Base-by-base conservation (phyloP, 2,797 vertebrate genomes). In the Sebastolobus altivelis region DNA sequence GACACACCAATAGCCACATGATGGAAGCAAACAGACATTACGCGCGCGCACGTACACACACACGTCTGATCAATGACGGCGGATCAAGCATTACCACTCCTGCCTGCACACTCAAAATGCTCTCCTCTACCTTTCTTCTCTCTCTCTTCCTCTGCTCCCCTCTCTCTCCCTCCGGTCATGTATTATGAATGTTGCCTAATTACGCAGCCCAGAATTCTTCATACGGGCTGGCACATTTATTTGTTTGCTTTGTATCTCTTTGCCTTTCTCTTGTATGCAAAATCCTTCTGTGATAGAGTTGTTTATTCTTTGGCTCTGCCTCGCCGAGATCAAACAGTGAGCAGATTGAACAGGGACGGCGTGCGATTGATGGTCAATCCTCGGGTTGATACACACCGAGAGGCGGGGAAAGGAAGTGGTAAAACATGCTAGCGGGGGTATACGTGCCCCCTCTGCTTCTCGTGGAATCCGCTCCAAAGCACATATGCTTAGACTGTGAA, bases 171-270 rank as follows among this genome's bases (percentile, higher is more conserved):
- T 77, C 58, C 25, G 78, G 90, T 94, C 93, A 95, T 95, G 93
- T 93, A 92, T 94, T 94, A 95, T 96, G 93, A 95, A 96, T 94
- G 90, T 90, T 82, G 81, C 88, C 91, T 95, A 94, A 96, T 96
- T 96, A 94, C 91, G 66, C 88, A 80, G 88, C 91, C 89, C 85
- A 76, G 88, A 89, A 91, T 92, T 92, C 89, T 86, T 94, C 88
- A 88, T 88, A 81, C 82, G 71, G 87, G 85, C 84, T 93, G 91
- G 89, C 93, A 91, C 90, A 87, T 92, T 93, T 93, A 87, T 87
- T 93, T 91, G 88, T 94, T 95, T 95, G 90, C 91, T 94, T 93
- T 92, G 83, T 92, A 92, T 93, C 90, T 87, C 91, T 90, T 93
- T 90, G 84, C 88, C 79, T 90, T 88, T 73, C 83, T 90, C 88